These are phyloP conservation scores for Metellina segmentata DNA, from an alignment of 2,888 invertebrate genomes.

Conservation along the genomic window DNA sequence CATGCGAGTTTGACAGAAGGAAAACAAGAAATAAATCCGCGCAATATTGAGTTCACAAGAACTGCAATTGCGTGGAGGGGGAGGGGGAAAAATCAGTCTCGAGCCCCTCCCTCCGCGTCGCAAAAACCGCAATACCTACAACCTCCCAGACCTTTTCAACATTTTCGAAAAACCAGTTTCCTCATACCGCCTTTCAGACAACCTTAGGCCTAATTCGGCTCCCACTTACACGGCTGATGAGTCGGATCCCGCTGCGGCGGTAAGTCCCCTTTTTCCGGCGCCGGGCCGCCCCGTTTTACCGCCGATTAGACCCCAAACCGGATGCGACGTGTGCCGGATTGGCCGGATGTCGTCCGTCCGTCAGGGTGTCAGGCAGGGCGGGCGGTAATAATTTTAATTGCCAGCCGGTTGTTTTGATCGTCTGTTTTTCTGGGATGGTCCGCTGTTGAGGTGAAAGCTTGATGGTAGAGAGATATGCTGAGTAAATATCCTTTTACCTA, in stretches of 20 bases:
- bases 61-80: no score
- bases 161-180: constrained; percentile 45
- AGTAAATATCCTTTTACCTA: no score
- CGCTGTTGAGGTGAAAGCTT: no score
- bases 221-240: constrained; percentile 42
- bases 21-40: no score
- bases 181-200: neutral
- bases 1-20: no score
- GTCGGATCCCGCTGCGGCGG: constrained; percentile 45
- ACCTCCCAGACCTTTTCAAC: constrained; percentile 15
- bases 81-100: no score
- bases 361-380: constrained; percentile 20
- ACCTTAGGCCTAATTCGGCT: constrained; percentile 59
- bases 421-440: no score
- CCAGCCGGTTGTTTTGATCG: no score
- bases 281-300: neutral
- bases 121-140: constrained; percentile 26
- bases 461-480: no score
- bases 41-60: no score
- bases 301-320: constrained; percentile 27
- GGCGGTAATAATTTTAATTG: constrained; percentile 25
- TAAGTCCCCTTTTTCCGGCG: constrained; percentile 40
- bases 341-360: constrained; percentile 26
- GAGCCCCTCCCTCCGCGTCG: neutral
- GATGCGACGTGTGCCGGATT: constrained; percentile 19